Conservation (phyloP, 2,888 invertebrate species). For the Rotaria sp. region DNA sequence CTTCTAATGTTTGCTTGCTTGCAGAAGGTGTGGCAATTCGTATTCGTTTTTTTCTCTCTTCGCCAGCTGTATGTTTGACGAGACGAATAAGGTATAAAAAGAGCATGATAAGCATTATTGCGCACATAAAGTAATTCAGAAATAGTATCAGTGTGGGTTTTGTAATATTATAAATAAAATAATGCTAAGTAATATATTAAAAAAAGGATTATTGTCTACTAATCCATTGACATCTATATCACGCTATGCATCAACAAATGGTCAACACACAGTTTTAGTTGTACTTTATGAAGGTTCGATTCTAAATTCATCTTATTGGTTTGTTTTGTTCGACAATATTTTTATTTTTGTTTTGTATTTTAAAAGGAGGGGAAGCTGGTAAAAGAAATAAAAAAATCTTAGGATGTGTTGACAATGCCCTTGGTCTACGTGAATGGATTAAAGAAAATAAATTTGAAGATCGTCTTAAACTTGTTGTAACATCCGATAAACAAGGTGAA, state of each 20-base stretch:
- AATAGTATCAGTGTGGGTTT: background rate
- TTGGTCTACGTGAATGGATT: constrained; percentile 12
- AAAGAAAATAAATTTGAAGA: constrained; percentile 2
- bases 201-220: background rate
- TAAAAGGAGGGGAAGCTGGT: background rate
- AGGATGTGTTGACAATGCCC: constrained; percentile 10
- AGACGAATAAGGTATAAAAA: too few species aligned
- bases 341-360: too few species aligned
- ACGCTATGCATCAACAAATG: background rate
- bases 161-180: background rate
- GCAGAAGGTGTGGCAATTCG: too few species aligned
- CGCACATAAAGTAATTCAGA: background rate
- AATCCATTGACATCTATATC: background rate
- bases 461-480: background rate
- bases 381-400: background rate
- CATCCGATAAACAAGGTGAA: constrained; percentile 19
- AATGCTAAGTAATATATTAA: background rate
- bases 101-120: background rate
- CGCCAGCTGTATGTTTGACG: too few species aligned
- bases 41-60: too few species aligned
- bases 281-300: background rate
- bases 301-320: background rate
- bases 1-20: too few species aligned
- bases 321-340: background rate
- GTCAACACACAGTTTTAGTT: background rate